These are phyloP conservation scores for Hydrocynus forskahlii DNA, from an alignment of 2,797 vertebrate species.

Conservation along the genomic window DNA sequence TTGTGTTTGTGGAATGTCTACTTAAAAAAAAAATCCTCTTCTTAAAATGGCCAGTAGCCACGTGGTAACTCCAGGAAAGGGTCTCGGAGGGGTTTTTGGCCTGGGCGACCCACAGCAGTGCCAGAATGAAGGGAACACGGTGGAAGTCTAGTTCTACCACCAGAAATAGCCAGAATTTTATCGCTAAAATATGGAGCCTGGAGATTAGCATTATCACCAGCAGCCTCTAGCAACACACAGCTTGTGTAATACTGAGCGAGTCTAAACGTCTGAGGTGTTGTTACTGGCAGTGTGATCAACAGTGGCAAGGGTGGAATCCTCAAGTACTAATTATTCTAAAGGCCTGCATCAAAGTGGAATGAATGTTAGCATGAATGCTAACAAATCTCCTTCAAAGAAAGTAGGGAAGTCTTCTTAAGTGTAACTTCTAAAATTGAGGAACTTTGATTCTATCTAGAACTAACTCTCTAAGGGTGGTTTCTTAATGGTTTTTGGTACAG, in stretches of 20 bases:
- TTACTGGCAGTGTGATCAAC: neutral
- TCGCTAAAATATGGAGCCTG: conserved; percentile 67
- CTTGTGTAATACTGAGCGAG: conserved; percentile 53
- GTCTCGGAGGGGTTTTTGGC: neutral
- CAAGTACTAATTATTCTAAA: neutral
- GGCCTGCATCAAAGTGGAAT: neutral
- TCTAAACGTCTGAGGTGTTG: conserved; percentile 36
- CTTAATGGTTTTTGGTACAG: too few species aligned
- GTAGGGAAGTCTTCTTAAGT: too few species aligned
- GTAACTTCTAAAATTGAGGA: too few species aligned
- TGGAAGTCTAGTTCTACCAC: conserved; percentile 57
- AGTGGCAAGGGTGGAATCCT: neutral
- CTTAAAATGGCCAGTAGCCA: neutral
- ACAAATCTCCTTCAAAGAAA: too few species aligned
- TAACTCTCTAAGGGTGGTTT: too few species aligned
- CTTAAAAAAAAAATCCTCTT: neutral
- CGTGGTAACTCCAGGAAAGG: neutral
- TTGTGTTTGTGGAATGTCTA: neutral
- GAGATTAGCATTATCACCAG: conserved; percentile 68
- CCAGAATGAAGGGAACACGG: conserved; percentile 30
- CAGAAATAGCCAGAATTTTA: conserved; percentile 71
- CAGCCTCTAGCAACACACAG: conserved; percentile 53
- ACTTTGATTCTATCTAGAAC: too few species aligned
- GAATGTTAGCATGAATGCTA: too few species aligned
- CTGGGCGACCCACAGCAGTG: conserved; percentile 28